These are phyloP conservation scores for Geopemphigus sp. DNA, from an alignment of 1,140 invertebrate genomes.

Conservation along the genomic window DNA sequence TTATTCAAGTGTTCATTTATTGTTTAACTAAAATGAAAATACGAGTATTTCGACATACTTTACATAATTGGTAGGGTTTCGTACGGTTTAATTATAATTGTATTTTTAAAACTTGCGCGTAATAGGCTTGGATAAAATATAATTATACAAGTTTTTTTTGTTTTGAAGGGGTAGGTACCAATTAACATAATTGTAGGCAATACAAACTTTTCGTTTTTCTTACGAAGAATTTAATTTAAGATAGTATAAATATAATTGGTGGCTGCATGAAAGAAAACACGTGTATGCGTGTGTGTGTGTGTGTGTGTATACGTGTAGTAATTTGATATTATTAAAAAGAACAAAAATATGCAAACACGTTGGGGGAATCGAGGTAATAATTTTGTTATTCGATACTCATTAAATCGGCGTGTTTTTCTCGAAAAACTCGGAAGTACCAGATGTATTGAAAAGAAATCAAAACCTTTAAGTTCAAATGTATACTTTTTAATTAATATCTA, in stretches of 20 bases:
- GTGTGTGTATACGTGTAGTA: background rate
- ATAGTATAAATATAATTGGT: conserved; percentile 1
- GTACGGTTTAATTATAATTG: background rate
- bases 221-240: background rate
- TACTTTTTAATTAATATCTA: no score
- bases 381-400: background rate
- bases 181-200: conserved; percentile 17
- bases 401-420: background rate
- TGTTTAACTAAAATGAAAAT: conserved; percentile 16
- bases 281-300: no score
- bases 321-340: conserved; percentile 10
- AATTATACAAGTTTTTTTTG: conserved; percentile 13
- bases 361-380: background rate
- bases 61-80: conserved; percentile 13
- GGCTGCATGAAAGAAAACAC: background rate
- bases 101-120: conserved; percentile 4
- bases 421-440: background rate
- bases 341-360: background rate
- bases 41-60: background rate
- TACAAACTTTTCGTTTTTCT: conserved; percentile 24
- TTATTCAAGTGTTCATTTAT: conserved; percentile 6
- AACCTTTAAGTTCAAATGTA: background rate
- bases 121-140: conserved; percentile 1
- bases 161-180: background rate
- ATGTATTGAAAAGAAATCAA: background rate